A percentile compares a stretch with the other conserved stretches of the same genome.
phyloP scores from a whole-genome alignment of 1,140 invertebrate genomes.

The Drosophila parabipectinata region DNA sequence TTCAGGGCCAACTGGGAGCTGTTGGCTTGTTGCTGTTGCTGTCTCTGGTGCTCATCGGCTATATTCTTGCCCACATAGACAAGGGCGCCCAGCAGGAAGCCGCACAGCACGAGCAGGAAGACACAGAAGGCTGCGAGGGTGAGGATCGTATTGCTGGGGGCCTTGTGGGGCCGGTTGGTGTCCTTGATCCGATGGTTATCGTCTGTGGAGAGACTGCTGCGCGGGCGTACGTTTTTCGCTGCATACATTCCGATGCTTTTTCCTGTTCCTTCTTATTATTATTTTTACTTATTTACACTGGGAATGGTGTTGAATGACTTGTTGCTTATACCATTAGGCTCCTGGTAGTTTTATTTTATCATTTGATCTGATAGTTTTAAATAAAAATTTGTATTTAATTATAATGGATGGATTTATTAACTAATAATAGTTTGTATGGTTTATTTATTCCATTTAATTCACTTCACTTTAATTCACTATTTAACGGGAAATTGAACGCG shows the following conservation, averaged over 20 bases:
- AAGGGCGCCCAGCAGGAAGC: conserved; percentile 84
- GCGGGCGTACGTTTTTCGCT: conserved; percentile 77
- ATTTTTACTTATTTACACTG: conserved; percentile 38
- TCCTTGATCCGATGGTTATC: conserved; percentile 81
- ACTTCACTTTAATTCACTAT: conserved; percentile 2
- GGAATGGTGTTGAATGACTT: conserved; percentile 10
- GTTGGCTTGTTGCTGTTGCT: conserved; percentile 43
- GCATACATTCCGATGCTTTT: conserved; percentile 60
- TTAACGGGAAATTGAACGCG: conserved; percentile 26
- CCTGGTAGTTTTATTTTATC: neutral
- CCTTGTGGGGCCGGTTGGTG: conserved; percentile 60
- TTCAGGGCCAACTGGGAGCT: conserved; percentile 31
- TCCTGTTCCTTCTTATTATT: conserved; percentile 4
- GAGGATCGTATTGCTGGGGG: conserved; percentile 72
- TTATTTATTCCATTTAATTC: neutral
- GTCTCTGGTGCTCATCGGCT: conserved; percentile 67
- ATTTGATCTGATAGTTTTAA: neutral
- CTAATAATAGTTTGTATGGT: neutral
- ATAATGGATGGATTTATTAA: too few species aligned
- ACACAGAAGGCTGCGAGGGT: conserved; percentile 84
- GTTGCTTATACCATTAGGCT: neutral
- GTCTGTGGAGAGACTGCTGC: conserved; percentile 81
- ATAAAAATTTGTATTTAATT: neutral
- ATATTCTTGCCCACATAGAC: conserved; percentile 85
- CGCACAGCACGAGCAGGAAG: conserved; percentile 84